These are phyloP conservation scores for Trachelus tabidus DNA, from an alignment of 2,888 invertebrate species.

Conservation along the genomic window DNA sequence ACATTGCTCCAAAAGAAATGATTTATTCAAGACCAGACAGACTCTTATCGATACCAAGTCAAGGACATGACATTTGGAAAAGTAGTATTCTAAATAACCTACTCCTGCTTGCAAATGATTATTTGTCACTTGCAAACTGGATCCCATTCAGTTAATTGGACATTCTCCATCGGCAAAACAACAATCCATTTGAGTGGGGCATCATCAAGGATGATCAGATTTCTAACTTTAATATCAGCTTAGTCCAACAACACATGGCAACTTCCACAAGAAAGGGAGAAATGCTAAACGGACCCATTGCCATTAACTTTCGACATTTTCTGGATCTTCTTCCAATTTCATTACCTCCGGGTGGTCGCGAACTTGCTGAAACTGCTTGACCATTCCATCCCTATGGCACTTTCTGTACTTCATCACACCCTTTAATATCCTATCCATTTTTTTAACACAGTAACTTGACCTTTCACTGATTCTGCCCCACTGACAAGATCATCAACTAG, in stretches of 20 bases:
- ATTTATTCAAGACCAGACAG: background rate
- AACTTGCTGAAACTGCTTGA: conserved; percentile 91
- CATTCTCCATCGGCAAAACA: background rate
- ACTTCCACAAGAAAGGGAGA: background rate
- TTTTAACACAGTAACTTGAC: background rate
- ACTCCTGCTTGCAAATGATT: background rate
- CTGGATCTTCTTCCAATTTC: background rate
- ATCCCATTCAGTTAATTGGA: background rate
- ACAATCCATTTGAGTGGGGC: background rate
- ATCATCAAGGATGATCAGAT: background rate
- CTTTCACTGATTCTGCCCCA: background rate
- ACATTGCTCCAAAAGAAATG: background rate
- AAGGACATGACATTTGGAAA: background rate
- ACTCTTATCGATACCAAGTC: background rate
- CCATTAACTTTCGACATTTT: background rate
- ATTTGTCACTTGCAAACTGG: background rate
- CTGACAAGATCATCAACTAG: background rate
- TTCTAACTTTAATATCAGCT: background rate
- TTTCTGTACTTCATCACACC: conserved; percentile 92
- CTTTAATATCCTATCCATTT: conserved; percentile 88
- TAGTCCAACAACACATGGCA: conserved; percentile 6
- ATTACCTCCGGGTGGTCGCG: conserved; percentile 86
- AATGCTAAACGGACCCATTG: background rate
- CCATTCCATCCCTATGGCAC: conserved; percentile 85
- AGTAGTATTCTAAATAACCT: background rate